Percentiles rank a stretch among this genome's conserved stretches.
These are phyloP conservation scores for Drosophila eugracilis DNA, from an alignment of 1,140 invertebrate genomes.

Conservation along the genomic window DNA sequence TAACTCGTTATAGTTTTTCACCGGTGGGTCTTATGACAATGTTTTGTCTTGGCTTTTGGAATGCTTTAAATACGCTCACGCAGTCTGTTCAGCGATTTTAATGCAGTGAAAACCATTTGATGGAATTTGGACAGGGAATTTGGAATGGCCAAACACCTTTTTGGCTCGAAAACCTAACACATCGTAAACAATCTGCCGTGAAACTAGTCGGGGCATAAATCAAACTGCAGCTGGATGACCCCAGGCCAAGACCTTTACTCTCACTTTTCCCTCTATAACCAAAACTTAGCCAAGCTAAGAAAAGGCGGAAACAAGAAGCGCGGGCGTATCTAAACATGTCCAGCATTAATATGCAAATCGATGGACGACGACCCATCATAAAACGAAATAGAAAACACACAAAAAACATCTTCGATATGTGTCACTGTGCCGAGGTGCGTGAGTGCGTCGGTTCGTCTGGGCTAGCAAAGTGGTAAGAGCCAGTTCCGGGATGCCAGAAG, in stretches of 20 bases:
- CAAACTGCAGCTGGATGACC: slow-evolving; percentile 47
- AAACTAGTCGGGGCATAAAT: slow-evolving; percentile 60
- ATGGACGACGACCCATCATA: slow-evolving; percentile 59
- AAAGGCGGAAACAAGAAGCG: slow-evolving; percentile 70
- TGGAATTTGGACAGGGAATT: slow-evolving; percentile 54
- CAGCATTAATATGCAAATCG: slow-evolving; percentile 78
- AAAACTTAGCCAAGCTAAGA: background rate
- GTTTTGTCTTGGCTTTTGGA: slow-evolving; percentile 40
- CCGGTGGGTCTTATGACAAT: slow-evolving; percentile 66
- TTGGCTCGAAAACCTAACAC: slow-evolving; percentile 60
- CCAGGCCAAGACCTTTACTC: slow-evolving; percentile 61
- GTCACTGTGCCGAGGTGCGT: slow-evolving; percentile 74
- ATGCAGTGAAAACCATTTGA: slow-evolving; percentile 69
- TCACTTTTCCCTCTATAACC: slow-evolving; percentile 61
- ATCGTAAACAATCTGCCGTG: slow-evolving; percentile 55
- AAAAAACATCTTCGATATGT: slow-evolving; percentile 63
- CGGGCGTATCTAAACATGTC: slow-evolving; percentile 70
- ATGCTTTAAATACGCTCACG: slow-evolving; percentile 71
- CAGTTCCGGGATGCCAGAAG: slow-evolving; percentile 36
- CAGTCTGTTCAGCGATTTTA: slow-evolving; percentile 60
- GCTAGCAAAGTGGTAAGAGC: slow-evolving; percentile 38
- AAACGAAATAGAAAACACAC: slow-evolving; percentile 56
- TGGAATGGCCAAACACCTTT: slow-evolving; percentile 62
- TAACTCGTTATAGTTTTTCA: slow-evolving; percentile 47
- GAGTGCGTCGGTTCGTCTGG: slow-evolving; percentile 31